Evolutionary conservation across 2,888 invertebrate genomes (phyloP), one percentile per base, ranked within the genome.

Genomic region (Thysanoteuthis rhombus): DNA sequence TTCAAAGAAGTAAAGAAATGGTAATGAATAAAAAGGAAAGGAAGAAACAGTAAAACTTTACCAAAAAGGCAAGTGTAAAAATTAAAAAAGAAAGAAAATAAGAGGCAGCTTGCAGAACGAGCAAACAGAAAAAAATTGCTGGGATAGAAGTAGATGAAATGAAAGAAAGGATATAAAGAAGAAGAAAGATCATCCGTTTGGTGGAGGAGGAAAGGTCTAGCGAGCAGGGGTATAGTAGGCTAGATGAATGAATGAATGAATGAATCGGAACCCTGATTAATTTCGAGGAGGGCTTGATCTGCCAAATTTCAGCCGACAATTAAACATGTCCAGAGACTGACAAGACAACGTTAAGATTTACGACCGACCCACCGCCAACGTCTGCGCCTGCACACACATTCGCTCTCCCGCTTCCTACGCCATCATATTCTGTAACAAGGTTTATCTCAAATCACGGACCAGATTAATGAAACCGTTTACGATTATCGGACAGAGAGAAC

Each of bases 331-430:
- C n/a, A 19, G n/a, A 75, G 75, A 75, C 75, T 75, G 75, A 75
- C 75, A 75, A 75, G 75, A 75, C 75, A 75, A n/a, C 75, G 75
- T 16, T 40, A 92, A 92, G 92, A 92, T 92, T 92, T 92, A 92
- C 92, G 92, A 92, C 42, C 42, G 32, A 92, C 42, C 40, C 91
- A n/a, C 16, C 90, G 90, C 39, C n/a, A 45, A n/a, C 36, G 45
- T 28, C 45, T 38, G 42, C 32, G 45, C 92, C n/a, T 75, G 75
- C 75, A 36, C 75, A 12, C n/a, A 75, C n/a, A n/a, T 1, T 19
- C 75, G n/a, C 4, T 36, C 12, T 4, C n/a, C 75, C 12, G 16
- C 75, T 36, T 36, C 75, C 16, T 36, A 75, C n/a, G 12, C n/a
- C 58, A 58, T 58, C 32, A 28, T 75, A 12, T n/a, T 22, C n/a